Base-by-base conservation (phyloP, 1,140 invertebrate genomes). In the Drosophila pachea region DNA sequence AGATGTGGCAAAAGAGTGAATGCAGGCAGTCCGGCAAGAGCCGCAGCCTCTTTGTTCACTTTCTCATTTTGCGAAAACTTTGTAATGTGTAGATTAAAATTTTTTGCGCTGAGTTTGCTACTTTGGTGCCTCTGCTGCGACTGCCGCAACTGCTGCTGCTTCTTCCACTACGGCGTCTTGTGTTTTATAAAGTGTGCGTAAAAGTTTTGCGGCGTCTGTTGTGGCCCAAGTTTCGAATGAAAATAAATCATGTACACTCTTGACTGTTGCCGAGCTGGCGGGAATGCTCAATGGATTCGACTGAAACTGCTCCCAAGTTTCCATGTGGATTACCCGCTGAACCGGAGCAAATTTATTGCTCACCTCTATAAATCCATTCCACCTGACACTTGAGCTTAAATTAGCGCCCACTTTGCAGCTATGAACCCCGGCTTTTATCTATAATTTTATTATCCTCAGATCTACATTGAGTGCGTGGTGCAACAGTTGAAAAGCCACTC, bases 181-280 rank as follows among this genome's bases (percentile, higher is more conserved):
- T 43, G 45, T 49, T 60, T 73, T 55, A 64, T 56, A 48, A 61
- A 73, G 54, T 68, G 55, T 55, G 73, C 43, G 52, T 38, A 40
- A 75, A 78, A 83, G 61, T 74, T 83, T 75, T 58, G 61, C 14
- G 56, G 50, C 55, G 35, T 52, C 63, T 53, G 36, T 43, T 86
- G 70, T 79, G 73, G 66, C 60, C 63, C 47, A 83, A 83, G 65
- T 83, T 83, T 84, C 66, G 67, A 86, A 76, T 79, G 65, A 76
- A 79, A 79, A 83, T 83, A 76, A 83, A 83, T 83, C 79, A 83
- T 83, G 62, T 52, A 70, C 81, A 79, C 76, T 69, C 72, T 78
- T 48, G 55, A 47, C 68, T 78, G 22, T 3, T 36, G 75, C 58
- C 66, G 61, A 32, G 52, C 32, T 38, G 22, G 43, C 29, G 50